phyloP scores from a whole-genome alignment of 2,888 invertebrate genomes.

The Caradrina clavipalpis region DNA sequence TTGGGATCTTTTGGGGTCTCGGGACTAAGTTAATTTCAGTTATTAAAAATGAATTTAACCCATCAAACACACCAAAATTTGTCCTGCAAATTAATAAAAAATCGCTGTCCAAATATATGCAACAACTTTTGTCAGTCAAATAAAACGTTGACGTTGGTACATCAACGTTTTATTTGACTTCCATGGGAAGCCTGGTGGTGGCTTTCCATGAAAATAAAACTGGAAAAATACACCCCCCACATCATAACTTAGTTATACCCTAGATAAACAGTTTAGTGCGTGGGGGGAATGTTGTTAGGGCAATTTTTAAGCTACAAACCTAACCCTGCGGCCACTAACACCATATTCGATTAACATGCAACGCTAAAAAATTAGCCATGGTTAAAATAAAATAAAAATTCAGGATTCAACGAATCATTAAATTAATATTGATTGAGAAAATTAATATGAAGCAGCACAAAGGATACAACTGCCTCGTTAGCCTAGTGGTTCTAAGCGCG shows the following conservation, averaged over 20 bases:
- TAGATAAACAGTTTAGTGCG: conserved; percentile 13
- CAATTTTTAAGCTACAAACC: neutral
- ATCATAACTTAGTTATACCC: conserved; percentile 17
- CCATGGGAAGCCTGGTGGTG: too few species aligned
- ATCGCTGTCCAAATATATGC: too few species aligned
- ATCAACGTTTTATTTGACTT: too few species aligned
- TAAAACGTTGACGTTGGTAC: neutral
- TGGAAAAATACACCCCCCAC: neutral
- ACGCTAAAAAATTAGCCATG: too few species aligned
- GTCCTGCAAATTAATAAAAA: too few species aligned
- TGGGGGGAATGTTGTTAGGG: neutral
- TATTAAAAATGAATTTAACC: too few species aligned
- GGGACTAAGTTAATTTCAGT: too few species aligned
- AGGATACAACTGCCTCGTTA: neutral
- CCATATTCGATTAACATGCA: neutral
- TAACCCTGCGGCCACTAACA: neutral
- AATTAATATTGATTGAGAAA: neutral
- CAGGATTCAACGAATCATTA: neutral
- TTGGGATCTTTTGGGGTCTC: too few species aligned
- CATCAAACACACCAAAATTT: too few species aligned
- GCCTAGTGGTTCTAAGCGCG: too few species aligned
- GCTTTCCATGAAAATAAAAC: neutral
- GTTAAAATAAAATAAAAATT: neutral
- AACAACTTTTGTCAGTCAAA: too few species aligned
- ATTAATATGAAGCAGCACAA: neutral